phyloP scores from a whole-genome alignment of 23 tunicate species.

The Halocynthia aurantium region DNA sequence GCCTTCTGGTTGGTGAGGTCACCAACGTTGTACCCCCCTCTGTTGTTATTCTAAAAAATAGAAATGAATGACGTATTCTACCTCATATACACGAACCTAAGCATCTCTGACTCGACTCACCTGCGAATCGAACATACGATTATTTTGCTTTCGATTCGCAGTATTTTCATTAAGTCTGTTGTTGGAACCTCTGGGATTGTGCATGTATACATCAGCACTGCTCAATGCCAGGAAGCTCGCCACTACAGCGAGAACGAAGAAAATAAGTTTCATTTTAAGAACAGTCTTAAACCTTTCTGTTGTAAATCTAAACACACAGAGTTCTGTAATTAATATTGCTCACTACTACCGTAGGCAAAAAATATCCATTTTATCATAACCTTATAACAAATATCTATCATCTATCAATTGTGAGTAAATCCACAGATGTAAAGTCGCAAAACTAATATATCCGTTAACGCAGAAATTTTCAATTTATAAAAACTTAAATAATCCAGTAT shows the following conservation, averaged over 20 bases:
- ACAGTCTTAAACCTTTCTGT: too few relatives aligned
- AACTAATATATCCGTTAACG: too few relatives aligned
- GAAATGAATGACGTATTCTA: not conserved
- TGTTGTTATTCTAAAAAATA: constrained; percentile 67
- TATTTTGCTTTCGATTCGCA: constrained; percentile 62
- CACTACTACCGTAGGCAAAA: too few relatives aligned
- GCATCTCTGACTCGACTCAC: constrained; percentile 15
- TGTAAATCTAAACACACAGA: too few relatives aligned
- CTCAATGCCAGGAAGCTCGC: not conserved
- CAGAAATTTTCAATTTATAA: too few relatives aligned
- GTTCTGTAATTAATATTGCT: too few relatives aligned
- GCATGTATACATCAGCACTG: constrained; percentile 72
- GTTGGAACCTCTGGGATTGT: constrained; percentile 80
- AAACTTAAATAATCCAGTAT: too few relatives aligned
- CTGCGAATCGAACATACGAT: constrained; percentile 87
- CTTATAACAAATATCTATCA: too few relatives aligned
- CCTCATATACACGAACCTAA: not conserved
- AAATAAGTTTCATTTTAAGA: too few relatives aligned
- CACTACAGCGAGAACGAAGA: not conserved
- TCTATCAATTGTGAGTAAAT: too few relatives aligned
- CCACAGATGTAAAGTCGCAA: too few relatives aligned
- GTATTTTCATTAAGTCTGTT: constrained; percentile 80
- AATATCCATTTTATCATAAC: too few relatives aligned
- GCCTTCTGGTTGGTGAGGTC: constrained; percentile 30
- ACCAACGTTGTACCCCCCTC: constrained; percentile 96